Base-by-base conservation (phyloP, 2,888 invertebrate genomes). In the Epinotia nisella region DNA sequence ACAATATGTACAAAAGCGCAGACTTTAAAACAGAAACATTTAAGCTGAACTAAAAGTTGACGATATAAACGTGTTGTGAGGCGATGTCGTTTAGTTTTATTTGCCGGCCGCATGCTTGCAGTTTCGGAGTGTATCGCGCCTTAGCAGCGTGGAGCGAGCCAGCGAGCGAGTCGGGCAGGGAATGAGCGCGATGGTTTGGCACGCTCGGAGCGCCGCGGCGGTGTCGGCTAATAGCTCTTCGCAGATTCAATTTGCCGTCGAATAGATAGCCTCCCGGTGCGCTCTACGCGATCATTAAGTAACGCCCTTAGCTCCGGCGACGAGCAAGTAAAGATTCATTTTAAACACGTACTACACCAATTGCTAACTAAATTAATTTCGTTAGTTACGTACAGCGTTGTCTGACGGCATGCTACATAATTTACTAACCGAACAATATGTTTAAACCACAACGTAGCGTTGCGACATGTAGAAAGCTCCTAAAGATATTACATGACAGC, bases 201-300 rank as follows among this genome's bases (percentile, higher is more conserved):
- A 86, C 86, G 86, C 84, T 83, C 83, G 83, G 81, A 82, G 83
- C 74, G 77, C 75, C 83, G 82, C 87, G 87, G 90, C 84, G 89
- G 90, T 90, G 89, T 87, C 87, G 85, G 87, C 90, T 92, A 91
- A 92, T 92, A 91, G 91, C 90, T 90, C 89, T 88, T 90, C 88
- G 85, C 89, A 90, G 89, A 92, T 92, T 92, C 90, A 92, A 92
- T 92, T 92, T 92, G 87, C 87, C 84, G 83, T 85, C 88, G 87
- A 89, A 92, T 90, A 90, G 90, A 90, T 88, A 90, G 85, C 87
- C 88, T 88, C 88, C 87, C 87, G 80, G 85, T 84, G 87, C 87
- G 87, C 87, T 86, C 85, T 87, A 86, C 86, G 86, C 87, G 86
- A 90, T 91, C 89, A 92, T 91, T 91, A 90, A 90, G 87, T 90